Evolutionary conservation across 23 tunicate genomes (phyloP), one percentile per base, ranked within the genome.

Genomic region (Halocynthia roretzi): DNA sequence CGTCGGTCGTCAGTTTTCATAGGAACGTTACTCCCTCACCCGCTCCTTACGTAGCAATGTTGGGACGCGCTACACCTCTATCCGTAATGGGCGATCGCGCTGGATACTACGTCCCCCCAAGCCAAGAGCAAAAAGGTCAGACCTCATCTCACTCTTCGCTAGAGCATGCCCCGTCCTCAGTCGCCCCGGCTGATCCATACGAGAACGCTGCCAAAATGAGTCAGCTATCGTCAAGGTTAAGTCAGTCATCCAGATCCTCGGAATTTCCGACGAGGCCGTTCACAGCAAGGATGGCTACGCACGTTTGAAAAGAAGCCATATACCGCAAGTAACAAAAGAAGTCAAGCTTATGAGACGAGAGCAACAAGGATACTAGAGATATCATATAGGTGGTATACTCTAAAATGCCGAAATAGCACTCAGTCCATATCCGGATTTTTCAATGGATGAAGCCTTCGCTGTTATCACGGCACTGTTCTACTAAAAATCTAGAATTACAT

Each of bases 231-330:
- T 89, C 95, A 31, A 68, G 87, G 15, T 51, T 83, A 68, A 89
- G 95, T 67, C 88, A 83, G 61, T 82, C 95, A 48, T 89, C 95
- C 44, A 72, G 83, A 67, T 80, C 87, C 51, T 89, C 95, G 8
- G 95, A 89, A 15, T 54, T 80, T 56, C 40, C 65, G 6, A 78
- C 84, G 0, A 83, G 80, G 57, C 72, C 87, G 44, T 68, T 77
- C 67, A 67, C 72, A 10, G 95, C 95, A 23, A 81, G 95, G 64
- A 89, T 89, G 95, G 95, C 95, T 8, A 89, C 95, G 11, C 95
- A 89, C 56, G 95, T 89, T 49, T 87, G 81, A 87, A 5, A 19
- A 7, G 1, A 18, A 40, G 31, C 6, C 20, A n/a, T 40, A 54
- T 14, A 14, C 6, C 48, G 2, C 77, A 67, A 31, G 44, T 31